Conservation (phyloP, 2,888 invertebrate genomes). For the Venusia cambrica region DNA sequence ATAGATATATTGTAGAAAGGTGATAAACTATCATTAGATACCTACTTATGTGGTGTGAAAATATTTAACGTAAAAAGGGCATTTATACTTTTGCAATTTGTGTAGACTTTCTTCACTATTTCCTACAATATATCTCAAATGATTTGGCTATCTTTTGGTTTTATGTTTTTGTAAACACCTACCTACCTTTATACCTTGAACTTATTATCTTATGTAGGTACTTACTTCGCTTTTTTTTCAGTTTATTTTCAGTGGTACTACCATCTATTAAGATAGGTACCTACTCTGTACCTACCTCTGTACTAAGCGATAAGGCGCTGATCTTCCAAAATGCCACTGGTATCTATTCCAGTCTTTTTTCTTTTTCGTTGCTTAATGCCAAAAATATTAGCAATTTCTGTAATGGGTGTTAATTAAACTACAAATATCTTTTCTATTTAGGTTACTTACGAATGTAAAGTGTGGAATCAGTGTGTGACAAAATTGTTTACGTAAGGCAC, state of each 20-base stretch:
- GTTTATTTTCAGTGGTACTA: slow-evolving; percentile 49
- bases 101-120: slow-evolving; percentile 53
- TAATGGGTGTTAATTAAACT: slow-evolving; percentile 53
- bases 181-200: slow-evolving; percentile 12
- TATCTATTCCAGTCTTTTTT: slow-evolving; percentile 65
- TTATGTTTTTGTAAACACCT: slow-evolving; percentile 27
- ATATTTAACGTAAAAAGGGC: slow-evolving; percentile 73
- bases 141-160: slow-evolving; percentile 35
- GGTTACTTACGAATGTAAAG: slow-evolving; percentile 61
- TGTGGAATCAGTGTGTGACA: slow-evolving; percentile 49
- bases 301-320: too few relatives aligned
- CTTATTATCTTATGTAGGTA: slow-evolving; percentile 22
- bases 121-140: slow-evolving; percentile 59
- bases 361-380: slow-evolving; percentile 76
- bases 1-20: slow-evolving; percentile 74
- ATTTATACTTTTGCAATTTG: slow-evolving; percentile 70
- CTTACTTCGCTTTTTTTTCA: slow-evolving; percentile 41
- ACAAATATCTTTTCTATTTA: slow-evolving; percentile 68
- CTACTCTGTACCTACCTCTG: slow-evolving; percentile 4
- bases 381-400: slow-evolving; percentile 72
- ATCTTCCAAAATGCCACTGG: slow-evolving; percentile 58
- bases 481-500: too few relatives aligned
- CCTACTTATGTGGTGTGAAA: slow-evolving; percentile 66
- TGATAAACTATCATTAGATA: slow-evolving; percentile 69
- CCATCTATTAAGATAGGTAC: neutral